Conservation (phyloP, 53 echinoderm and acorn worm genomes). For the Temnopleurus reevesii region DNA sequence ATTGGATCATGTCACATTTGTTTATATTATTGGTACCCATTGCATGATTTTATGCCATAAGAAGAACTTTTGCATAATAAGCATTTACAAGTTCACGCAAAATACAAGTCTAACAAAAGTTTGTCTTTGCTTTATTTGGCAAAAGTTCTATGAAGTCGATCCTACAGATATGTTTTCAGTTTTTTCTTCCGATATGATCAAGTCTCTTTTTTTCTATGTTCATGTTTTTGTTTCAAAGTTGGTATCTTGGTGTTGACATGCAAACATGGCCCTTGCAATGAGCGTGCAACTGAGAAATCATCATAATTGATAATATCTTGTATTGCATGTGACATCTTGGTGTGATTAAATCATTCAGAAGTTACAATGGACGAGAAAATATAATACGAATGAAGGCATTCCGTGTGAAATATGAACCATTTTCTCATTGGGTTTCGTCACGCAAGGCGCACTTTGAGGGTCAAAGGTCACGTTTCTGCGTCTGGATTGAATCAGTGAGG, state of each 20-base stretch:
- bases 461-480: not conserved
- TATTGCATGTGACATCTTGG: not conserved
- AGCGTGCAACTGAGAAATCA: not conserved
- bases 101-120: no score
- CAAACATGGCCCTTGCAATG: not conserved
- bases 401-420: conserved; percentile 5
- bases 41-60: no score
- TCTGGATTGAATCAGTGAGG: conserved; percentile 10
- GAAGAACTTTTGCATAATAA: no score
- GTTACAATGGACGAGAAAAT: not conserved
- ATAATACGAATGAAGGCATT: not conserved
- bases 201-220: no score
- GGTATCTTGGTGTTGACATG: not conserved
- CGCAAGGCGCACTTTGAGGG: conserved; percentile 15
- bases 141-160: no score
- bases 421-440: conserved; percentile 24
- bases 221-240: no score
- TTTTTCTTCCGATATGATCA: no score
- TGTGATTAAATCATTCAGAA: conserved; percentile 10
- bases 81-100: no score
- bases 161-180: no score
- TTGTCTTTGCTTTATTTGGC: no score
- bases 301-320: not conserved
- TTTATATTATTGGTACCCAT: no score
- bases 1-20: no score